These are phyloP conservation scores for Rhombomys opimus DNA, from an alignment of 2,113 vertebrate genomes.

Conservation along the genomic window DNA sequence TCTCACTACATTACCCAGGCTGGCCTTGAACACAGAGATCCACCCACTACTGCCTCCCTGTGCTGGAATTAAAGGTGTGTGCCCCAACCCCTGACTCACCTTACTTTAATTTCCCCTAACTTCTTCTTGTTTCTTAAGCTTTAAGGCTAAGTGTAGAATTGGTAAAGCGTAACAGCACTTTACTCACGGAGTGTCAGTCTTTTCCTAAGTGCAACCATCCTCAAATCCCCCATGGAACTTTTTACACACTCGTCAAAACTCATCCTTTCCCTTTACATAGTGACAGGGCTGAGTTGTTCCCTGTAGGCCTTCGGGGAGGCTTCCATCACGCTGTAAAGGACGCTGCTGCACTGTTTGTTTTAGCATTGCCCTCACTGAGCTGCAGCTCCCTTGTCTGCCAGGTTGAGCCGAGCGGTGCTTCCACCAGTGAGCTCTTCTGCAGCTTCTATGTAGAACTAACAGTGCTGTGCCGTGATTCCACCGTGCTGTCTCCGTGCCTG, in stretches of 20 bases:
- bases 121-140: background rate
- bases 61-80: background rate
- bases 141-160: background rate
- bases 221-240: background rate
- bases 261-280: background rate
- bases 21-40: background rate
- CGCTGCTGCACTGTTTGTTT: constrained; percentile 15
- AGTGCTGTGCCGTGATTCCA: constrained; percentile 60
- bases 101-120: background rate
- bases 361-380: constrained; percentile 72
- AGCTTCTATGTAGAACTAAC: constrained; percentile 81
- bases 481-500: constrained; percentile 14
- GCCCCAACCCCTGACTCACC: background rate
- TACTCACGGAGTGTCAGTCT: background rate
- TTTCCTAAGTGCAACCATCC: background rate
- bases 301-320: background rate
- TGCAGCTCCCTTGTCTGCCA: constrained; percentile 73
- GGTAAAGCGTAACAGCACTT: background rate
- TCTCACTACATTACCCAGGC: background rate
- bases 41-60: background rate
- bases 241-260: background rate
- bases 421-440: constrained; percentile 80
- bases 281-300: background rate
- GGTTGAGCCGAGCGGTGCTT: constrained; percentile 81
- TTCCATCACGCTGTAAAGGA: constrained; percentile 81